Evolutionary conservation across 2,113 vertebrate species (phyloP), one percentile per base, ranked within the genome.

Genomic region (Ploceus nigricollis): DNA sequence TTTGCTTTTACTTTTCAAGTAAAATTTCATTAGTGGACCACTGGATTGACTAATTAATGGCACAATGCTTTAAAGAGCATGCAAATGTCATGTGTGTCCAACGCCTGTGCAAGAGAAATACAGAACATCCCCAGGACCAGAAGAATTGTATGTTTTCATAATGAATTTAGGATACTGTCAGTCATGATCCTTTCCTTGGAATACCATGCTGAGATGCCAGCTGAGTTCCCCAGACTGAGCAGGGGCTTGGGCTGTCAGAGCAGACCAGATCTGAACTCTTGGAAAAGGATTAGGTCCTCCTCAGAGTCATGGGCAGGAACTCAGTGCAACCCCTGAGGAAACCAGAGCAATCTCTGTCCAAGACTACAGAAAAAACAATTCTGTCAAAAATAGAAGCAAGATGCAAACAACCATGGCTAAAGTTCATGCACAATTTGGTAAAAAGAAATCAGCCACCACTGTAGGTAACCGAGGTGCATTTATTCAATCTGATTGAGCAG

Each of bases 401-500:
- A 83, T 45, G 50, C 40, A 91, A 77, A 77, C 31, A 58, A 33
- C 47, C 31, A 39, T 9, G 16, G 37, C 63, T 61, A 58, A 73
- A 28, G 13, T 54, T 21, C 39, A 51, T 8, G 19, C 15, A 39
- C 72, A 51, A 48, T 71, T 78, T 73, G 20, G 39, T 57, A 87
- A 85, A 21, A 68, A 78, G 39, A 61, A 61, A 53, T 47, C 22
- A 82, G 9, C 85, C 44, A 22, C 64, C 48, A 60, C 40, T 35
- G 57, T 17, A 78, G 76, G 79, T 39, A 93, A 64, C n/a, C 69
- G 37, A 45, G 65, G 13, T 69, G 48, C 40, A 53, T 92, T 96
- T 94, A 92, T 87, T 87, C 39, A 82, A 92, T 24, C 63, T 89
- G 90, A 92, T 42, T 86, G 94, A 94, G 73, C 89, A 91, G 89